phyloP scores from a whole-genome alignment of 2,888 invertebrate species.

The Troides helena region DNA sequence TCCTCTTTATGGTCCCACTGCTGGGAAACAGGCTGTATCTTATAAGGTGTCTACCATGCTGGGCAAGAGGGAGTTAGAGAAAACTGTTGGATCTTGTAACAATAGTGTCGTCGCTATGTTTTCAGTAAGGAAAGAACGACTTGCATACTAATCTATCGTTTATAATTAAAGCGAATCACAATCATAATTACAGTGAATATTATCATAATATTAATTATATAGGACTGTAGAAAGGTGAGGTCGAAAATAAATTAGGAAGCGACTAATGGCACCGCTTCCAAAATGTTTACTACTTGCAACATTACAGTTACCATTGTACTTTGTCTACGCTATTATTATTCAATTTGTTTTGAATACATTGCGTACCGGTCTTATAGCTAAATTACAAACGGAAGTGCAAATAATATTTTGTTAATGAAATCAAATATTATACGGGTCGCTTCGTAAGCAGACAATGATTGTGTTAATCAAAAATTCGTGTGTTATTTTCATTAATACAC shows the following conservation, averaged over 20 bases:
- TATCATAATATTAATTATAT: neutral
- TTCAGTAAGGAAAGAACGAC: no score
- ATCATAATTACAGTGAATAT: neutral
- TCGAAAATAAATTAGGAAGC: neutral
- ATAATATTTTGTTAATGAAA: conserved; percentile 5
- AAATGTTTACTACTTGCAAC: conserved; percentile 10
- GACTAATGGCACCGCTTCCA: neutral
- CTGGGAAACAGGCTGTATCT: no score
- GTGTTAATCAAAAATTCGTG: neutral
- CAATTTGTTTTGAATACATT: conserved; percentile 11
- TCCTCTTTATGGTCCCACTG: no score
- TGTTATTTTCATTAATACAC: neutral
- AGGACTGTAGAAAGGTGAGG: neutral
- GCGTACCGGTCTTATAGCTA: conserved; percentile 3
- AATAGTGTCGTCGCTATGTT: no score
- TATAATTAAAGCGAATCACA: neutral
- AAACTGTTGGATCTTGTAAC: no score
- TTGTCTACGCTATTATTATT: conserved; percentile 1
- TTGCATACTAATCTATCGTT: neutral
- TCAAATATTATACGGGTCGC: neutral
- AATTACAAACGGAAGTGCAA: neutral
- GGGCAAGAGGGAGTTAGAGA: no score
- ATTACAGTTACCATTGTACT: neutral
- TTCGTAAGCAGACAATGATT: neutral
- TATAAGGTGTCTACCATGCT: no score